These are phyloP conservation scores for Acomys russatus DNA, from an alignment of 2,797 vertebrate genomes.

Conservation along the genomic window DNA sequence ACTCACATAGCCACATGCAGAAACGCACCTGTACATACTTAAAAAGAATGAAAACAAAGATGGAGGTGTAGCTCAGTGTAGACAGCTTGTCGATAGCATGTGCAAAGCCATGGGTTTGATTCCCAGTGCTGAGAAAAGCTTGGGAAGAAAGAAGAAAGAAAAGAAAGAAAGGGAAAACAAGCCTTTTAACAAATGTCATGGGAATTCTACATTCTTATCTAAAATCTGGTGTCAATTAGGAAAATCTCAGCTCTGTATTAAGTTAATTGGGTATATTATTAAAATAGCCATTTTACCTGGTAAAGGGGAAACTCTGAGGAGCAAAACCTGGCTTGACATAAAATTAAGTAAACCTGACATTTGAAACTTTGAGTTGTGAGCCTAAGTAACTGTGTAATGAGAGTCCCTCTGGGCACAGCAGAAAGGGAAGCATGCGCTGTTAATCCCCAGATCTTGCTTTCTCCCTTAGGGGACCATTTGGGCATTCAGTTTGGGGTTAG, in stretches of 20 bases:
- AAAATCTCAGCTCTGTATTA: constrained; percentile 13
- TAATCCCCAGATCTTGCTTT: background rate
- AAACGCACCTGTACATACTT: background rate
- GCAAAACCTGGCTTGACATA: constrained; percentile 31
- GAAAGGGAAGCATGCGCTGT: background rate
- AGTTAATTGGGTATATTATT: background rate
- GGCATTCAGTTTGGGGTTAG: background rate
- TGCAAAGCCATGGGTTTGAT: no score
- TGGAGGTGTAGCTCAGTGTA: no score
- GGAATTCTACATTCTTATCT: background rate
- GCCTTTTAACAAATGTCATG: background rate
- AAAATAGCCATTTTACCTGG: constrained; percentile 4
- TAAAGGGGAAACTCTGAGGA: background rate
- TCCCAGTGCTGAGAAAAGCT: no score
- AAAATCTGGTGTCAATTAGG: background rate
- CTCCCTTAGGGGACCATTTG: background rate
- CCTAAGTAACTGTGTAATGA: background rate
- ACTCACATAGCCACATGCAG: background rate
- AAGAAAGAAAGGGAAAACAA: no score
- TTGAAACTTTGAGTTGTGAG: background rate
- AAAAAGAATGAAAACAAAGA: background rate
- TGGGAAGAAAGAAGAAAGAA: no score
- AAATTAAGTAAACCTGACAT: constrained; percentile 39
- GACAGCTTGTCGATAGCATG: no score
- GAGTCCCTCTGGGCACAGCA: background rate